Evolutionary conservation across 2,113 vertebrate species (phyloP), one percentile per base, ranked within the genome.

Genomic region (Pachypanchax playfairii): DNA sequence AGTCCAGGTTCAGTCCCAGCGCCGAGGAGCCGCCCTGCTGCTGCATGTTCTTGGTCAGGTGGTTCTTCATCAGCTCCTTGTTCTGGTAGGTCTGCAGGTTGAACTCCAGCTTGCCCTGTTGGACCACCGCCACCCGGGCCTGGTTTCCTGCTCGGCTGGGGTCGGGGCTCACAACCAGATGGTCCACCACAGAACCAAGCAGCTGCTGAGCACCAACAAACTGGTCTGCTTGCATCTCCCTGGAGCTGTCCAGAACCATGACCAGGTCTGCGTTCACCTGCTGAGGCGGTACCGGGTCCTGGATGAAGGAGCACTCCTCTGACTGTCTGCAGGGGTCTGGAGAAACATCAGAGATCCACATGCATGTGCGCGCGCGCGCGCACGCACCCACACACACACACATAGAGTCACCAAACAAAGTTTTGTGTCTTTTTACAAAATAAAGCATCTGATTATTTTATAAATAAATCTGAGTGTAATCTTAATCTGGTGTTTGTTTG

Each of bases 161-260:
- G 58, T 88, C 82, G 0, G 74, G 43, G 25, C 93, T 91, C 73
- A 96, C 8, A 0, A 77, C 85, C 60, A 98, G 82, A 64, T 93
- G 84, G 13, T 95, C 87, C 2, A 96, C 63, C 73, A 92, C 67
- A 0, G 75, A 82, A 10, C 82, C 89, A 70, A 96, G 82, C 22
- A 97, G 91, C 65, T 90, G 61, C 83, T 93, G 92, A 6, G 84
- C 70, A 1, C 82, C 86, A 0, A 70, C 54, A 77, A 92, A 95
- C 29, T 92, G 65, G 1, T 93, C 87, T 0, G 78, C 58, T 35
- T 79, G 75, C 5, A 96, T 24, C 44, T 87, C 82, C 5, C 9
- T 63, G 63, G 96, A 96, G 54, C 93, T 63, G 35, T 97, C 96
- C 72, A 94, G 50, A 64, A 96, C 28, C 38, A 94, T 73, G 0